Evolutionary conservation across 1,140 invertebrate genomes (phyloP).

Genomic region (Stratiolaelaps scimitus): DNA sequence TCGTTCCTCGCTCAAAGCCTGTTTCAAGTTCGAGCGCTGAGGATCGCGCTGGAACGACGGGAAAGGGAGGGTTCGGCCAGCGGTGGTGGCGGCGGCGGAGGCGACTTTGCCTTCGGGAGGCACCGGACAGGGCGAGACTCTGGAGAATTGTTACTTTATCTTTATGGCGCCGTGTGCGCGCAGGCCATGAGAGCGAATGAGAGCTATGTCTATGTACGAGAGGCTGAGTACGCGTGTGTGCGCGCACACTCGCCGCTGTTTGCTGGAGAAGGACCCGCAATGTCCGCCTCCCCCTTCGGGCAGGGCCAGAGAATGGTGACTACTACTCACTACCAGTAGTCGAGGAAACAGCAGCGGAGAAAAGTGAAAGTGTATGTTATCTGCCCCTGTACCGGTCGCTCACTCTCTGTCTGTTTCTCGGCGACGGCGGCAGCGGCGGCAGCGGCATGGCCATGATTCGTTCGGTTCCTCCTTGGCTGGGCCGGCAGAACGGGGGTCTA

Average conservation of each 20-base stretch:
- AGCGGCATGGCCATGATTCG: neutral
- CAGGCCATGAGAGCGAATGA: neutral
- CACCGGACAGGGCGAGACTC: neutral
- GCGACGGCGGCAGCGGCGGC: neutral
- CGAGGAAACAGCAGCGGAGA: neutral
- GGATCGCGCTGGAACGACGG: too few species aligned
- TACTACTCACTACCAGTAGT: neutral
- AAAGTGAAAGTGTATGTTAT: neutral
- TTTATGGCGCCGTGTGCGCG: slow-evolving; percentile 19
- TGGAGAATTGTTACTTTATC: slow-evolving; percentile 28
- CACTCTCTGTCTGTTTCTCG: neutral
- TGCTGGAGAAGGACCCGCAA: neutral
- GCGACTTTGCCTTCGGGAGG: neutral
- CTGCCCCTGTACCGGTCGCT: neutral
- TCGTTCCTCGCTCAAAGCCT: too few species aligned
- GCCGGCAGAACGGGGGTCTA: too few species aligned
- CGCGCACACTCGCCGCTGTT: neutral
- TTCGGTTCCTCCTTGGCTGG: too few species aligned
- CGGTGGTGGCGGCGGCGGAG: too few species aligned
- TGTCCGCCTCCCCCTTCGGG: neutral
- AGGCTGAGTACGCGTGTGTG: neutral
- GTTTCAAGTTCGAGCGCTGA: too few species aligned
- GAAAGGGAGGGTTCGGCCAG: too few species aligned
- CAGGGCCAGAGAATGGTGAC: neutral
- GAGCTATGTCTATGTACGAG: neutral